Evolutionary conservation across 2,888 invertebrate species (phyloP).

Genomic region (Herminia tarsipennalis): DNA sequence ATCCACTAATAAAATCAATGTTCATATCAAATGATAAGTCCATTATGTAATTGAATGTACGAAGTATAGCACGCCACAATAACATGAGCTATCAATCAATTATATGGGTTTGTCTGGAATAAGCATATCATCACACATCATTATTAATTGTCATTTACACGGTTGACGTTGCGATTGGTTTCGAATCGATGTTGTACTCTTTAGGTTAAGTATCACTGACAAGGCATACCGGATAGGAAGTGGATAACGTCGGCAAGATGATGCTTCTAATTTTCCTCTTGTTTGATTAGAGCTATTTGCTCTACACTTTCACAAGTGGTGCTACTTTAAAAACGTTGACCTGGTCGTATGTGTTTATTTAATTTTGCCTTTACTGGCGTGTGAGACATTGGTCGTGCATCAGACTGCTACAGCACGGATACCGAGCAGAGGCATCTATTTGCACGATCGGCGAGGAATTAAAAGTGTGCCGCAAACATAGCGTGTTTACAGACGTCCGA

Average conservation of each 20-base stretch:
- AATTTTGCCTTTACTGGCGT: slow-evolving; percentile 65
- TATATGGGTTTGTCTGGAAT: too few species aligned
- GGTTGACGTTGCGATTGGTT: background rate
- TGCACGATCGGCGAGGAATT: slow-evolving; percentile 60
- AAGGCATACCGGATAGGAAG: slow-evolving; percentile 47
- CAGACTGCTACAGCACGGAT: slow-evolving; percentile 45
- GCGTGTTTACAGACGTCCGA: slow-evolving; percentile 62
- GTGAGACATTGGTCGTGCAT: slow-evolving; percentile 48
- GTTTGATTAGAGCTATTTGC: slow-evolving; percentile 77
- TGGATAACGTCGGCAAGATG: slow-evolving; percentile 51
- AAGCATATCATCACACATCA: too few species aligned
- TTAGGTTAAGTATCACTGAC: slow-evolving; percentile 35
- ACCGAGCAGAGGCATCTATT: slow-evolving; percentile 54
- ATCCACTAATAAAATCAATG: too few species aligned
- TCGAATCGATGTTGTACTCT: slow-evolving; percentile 10
- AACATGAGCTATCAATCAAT: too few species aligned
- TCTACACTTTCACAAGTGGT: slow-evolving; percentile 77
- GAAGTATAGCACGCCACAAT: too few species aligned
- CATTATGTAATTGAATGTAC: too few species aligned
- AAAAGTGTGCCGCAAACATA: slow-evolving; percentile 70
- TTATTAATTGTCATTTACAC: background rate
- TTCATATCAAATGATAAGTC: too few species aligned
- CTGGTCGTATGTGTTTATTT: slow-evolving; percentile 71
- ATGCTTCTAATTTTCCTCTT: slow-evolving; percentile 69
- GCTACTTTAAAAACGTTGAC: slow-evolving; percentile 82